A percentile compares a stretch with the other conserved stretches of the same genome.
Conservation (phyloP, 2,797 vertebrate species). For the Lacerta viridis region DNA sequence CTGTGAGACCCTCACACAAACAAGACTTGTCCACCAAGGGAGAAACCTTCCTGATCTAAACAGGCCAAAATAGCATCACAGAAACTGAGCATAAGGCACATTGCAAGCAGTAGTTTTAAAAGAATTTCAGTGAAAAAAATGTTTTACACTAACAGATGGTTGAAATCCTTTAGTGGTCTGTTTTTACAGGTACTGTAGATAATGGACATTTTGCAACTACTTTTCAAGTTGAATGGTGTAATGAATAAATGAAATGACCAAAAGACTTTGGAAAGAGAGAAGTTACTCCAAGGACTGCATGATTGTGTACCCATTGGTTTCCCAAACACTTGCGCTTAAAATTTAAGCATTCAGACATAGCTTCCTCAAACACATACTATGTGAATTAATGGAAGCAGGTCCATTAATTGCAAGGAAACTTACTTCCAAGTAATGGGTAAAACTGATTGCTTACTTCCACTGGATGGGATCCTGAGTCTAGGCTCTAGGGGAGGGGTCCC, state of each 20-base stretch:
- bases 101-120: slow-evolving; percentile 66
- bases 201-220: slow-evolving; percentile 56
- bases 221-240: neutral
- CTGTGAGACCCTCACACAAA: too few relatives aligned
- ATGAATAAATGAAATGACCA: too few relatives aligned
- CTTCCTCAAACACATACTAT: neutral
- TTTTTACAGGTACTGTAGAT: slow-evolving; percentile 60
- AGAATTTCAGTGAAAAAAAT: slow-evolving; percentile 58
- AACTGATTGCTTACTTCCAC: neutral
- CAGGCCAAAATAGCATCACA: neutral
- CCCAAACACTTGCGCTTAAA: neutral
- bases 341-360: neutral
- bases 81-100: slow-evolving; percentile 67
- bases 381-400: too few relatives aligned
- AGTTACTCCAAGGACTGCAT: neutral
- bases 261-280: neutral
- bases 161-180: slow-evolving; percentile 69
- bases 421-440: neutral
- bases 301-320: neutral
- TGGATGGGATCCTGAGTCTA: neutral
- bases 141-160: slow-evolving; percentile 67
- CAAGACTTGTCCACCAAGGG: neutral
- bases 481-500: neutral
- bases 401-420: too few relatives aligned
- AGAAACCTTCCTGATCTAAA: neutral